These are phyloP conservation scores for Bujurquina vittata DNA, from an alignment of 2,113 vertebrate genomes.

Conservation along the genomic window DNA sequence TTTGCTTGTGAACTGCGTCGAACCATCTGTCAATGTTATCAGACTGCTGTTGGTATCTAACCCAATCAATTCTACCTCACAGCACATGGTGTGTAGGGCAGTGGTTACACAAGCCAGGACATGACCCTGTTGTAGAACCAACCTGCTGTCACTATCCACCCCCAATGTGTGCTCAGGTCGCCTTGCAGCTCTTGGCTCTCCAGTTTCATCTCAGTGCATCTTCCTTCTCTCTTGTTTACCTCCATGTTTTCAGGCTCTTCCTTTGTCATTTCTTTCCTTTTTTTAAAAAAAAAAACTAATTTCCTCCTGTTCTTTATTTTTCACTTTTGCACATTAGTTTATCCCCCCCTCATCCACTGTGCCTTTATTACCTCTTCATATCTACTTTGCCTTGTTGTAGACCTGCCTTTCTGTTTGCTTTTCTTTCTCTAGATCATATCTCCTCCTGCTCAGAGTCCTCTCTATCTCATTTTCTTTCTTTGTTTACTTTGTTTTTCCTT, in stretches of 20 bases:
- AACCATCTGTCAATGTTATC: slow-evolving; percentile 46
- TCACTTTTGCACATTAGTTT: neutral
- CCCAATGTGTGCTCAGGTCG: slow-evolving; percentile 8
- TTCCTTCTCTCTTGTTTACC: neutral
- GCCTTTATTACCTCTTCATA: neutral
- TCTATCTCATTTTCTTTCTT: neutral
- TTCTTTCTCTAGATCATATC: neutral
- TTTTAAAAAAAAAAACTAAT: neutral
- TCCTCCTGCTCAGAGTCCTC: neutral
- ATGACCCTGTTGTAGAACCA: slow-evolving; percentile 19
- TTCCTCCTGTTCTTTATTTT: neutral
- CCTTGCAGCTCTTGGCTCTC: slow-evolving; percentile 21
- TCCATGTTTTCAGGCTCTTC: neutral
- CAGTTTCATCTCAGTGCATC: neutral
- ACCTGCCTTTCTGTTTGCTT: neutral
- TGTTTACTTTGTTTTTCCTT: neutral
- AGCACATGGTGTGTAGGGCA: slow-evolving; percentile 16
- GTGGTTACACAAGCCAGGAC: slow-evolving; percentile 44
- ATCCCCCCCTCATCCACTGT: neutral
- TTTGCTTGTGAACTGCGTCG: neutral
- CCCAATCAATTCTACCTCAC: slow-evolving; percentile 47
- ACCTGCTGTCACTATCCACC: slow-evolving; percentile 2
- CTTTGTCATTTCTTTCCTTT: neutral
- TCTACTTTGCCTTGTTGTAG: neutral
- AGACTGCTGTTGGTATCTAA: slow-evolving; percentile 13